phyloP scores from a whole-genome alignment of 2,113 vertebrate species.

The Ellobius talpinus region DNA sequence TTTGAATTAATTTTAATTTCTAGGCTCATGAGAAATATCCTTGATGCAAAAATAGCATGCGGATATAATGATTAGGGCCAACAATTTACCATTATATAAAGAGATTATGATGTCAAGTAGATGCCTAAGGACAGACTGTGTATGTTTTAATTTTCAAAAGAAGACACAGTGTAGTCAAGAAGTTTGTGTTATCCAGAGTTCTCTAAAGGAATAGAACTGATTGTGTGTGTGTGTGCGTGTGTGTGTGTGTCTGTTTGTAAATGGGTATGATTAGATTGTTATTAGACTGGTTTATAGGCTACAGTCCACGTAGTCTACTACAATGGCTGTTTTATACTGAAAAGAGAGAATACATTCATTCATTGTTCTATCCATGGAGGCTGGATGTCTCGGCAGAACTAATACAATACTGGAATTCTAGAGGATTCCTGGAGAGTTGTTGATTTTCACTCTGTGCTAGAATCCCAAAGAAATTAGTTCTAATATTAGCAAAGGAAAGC shows the following conservation, averaged over 20 bases:
- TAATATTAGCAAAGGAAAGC: neutral
- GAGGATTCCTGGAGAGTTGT: no score
- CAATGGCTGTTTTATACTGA: neutral
- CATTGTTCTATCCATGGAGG: neutral
- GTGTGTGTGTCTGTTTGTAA: neutral
- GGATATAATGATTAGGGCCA: neutral
- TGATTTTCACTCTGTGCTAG: neutral
- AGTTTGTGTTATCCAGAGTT: neutral
- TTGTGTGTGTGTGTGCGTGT: neutral
- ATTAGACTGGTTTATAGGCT: neutral
- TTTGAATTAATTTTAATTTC: conserved; percentile 59
- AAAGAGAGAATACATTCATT: neutral
- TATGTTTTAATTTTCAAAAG: neutral
- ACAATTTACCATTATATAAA: neutral
- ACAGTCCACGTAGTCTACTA: neutral
- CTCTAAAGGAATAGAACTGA: neutral
- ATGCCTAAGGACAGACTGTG: neutral
- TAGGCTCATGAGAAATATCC: neutral
- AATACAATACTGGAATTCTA: neutral
- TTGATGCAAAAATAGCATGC: neutral
- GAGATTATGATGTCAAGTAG: neutral
- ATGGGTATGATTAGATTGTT: no score
- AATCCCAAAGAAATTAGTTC: neutral
- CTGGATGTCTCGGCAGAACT: neutral
- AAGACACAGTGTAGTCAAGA: neutral